These are phyloP conservation scores for Pachycephala philippinensis DNA, from an alignment of 2,113 vertebrate genomes.

Conservation along the genomic window DNA sequence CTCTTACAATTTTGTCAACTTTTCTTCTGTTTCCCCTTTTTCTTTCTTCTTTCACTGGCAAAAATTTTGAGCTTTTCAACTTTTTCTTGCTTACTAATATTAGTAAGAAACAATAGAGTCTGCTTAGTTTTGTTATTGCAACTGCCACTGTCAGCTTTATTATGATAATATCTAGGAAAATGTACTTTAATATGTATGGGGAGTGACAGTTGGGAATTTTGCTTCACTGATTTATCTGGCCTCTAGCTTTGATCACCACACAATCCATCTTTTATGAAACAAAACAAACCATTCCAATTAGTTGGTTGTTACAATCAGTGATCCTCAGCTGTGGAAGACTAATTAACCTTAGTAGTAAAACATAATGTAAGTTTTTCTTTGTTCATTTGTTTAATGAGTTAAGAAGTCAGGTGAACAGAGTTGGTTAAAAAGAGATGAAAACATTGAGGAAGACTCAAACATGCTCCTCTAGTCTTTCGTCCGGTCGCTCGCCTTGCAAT, in stretches of 20 bases:
- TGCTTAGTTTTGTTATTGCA: not conserved
- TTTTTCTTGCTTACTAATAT: not conserved
- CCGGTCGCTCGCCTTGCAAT: not conserved
- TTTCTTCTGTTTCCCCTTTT: not conserved
- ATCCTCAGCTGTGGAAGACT: not conserved
- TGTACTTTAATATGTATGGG: not conserved
- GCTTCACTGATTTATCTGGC: not conserved
- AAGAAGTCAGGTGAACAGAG: not conserved
- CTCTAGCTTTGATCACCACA: not conserved
- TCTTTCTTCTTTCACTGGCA: not conserved
- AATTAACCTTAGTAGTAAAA: slow-evolving; percentile 2
- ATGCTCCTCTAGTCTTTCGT: not conserved
- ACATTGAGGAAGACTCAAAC: not conserved
- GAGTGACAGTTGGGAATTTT: not conserved
- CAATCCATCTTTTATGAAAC: not conserved
- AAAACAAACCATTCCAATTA: not conserved
- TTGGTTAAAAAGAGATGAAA: not conserved
- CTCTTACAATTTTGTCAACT: not conserved
- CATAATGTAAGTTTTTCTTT: not conserved
- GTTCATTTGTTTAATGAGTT: not conserved
- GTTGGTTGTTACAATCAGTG: not conserved
- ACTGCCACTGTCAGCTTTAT: not conserved
- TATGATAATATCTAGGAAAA: not conserved
- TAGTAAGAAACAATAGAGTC: not conserved
- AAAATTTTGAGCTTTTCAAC: not conserved